Evolutionary conservation across 2,888 invertebrate genomes (phyloP).

Genomic region (Drosophila nigritarsus): DNA sequence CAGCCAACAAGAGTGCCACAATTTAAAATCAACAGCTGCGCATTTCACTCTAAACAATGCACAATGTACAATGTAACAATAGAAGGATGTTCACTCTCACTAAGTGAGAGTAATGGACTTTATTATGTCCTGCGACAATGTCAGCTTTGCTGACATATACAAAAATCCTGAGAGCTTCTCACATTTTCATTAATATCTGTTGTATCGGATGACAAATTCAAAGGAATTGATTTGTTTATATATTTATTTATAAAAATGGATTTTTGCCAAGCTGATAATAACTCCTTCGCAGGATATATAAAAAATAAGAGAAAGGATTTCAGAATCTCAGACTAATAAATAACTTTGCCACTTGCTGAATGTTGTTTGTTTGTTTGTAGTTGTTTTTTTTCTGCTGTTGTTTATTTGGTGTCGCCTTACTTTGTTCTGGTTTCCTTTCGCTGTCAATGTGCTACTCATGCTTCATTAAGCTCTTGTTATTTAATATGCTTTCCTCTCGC

Average conservation of each 20-base stretch:
- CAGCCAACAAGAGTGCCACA: conserved; percentile 57
- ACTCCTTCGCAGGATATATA: conserved; percentile 9
- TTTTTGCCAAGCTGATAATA: neutral
- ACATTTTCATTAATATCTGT: neutral
- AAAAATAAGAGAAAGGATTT: conserved; percentile 10
- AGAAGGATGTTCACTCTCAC: conserved; percentile 5
- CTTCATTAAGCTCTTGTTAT: conserved; percentile 78
- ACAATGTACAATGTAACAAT: conserved; percentile 36
- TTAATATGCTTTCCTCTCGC: conserved; percentile 71
- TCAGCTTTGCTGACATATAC: neutral
- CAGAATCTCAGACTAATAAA: conserved; percentile 58
- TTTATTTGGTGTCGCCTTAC: conserved; percentile 43
- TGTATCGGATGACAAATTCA: neutral
- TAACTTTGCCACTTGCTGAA: conserved; percentile 64
- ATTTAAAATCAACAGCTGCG: conserved; percentile 78
- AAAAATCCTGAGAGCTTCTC: neutral
- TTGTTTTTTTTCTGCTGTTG: neutral
- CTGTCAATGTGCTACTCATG: conserved; percentile 55
- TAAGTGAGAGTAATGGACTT: neutral
- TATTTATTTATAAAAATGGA: neutral
- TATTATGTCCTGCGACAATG: conserved; percentile 6
- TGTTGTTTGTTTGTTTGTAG: conserved; percentile 43
- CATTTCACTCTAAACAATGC: conserved; percentile 46
- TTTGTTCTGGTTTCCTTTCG: conserved; percentile 53
- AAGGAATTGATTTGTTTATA: neutral